phyloP scores from a whole-genome alignment of 2,797 vertebrate genomes.

The Melanotaenia boesemani region DNA sequence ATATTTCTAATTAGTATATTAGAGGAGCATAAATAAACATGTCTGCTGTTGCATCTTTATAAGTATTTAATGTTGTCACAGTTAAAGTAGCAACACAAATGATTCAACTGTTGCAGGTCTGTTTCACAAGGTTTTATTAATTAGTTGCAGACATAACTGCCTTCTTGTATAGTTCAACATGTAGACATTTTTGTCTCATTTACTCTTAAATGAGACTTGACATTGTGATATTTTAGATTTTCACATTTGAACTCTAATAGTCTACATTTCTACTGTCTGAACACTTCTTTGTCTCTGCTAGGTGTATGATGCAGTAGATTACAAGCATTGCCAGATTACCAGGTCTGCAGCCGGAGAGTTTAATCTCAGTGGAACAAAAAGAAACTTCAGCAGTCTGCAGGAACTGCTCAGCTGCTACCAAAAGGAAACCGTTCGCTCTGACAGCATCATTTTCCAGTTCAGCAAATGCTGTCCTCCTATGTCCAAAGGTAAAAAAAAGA shows the following conservation, averaged over 20 bases:
- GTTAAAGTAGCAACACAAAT: not conserved
- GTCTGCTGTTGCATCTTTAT: not conserved
- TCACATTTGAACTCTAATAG: not conserved
- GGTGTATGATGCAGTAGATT: conserved; percentile 84
- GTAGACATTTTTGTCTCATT: not conserved
- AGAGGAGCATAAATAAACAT: not conserved
- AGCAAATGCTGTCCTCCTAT: conserved; percentile 93
- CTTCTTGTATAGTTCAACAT: not conserved
- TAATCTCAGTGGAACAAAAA: conserved; percentile 94
- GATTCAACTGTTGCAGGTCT: not conserved
- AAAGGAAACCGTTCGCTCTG: conserved; percentile 96
- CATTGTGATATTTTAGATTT: not conserved
- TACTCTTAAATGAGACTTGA: too few species aligned
- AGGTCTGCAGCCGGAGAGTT: conserved; percentile 89
- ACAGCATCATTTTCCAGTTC: conserved; percentile 95
- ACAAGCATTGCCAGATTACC: conserved; percentile 95
- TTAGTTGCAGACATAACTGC: not conserved
- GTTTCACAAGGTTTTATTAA: not conserved
- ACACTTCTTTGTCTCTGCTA: conserved; percentile 42
- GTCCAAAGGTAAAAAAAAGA: conserved; percentile 87
- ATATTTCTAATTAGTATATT: not conserved
- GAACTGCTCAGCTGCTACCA: conserved; percentile 96
- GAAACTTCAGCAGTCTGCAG: conserved; percentile 90
- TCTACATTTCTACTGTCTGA: not conserved
- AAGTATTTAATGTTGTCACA: not conserved